Conservation (phyloP, 1,140 invertebrate species). For the Zaprionus davidi region DNA sequence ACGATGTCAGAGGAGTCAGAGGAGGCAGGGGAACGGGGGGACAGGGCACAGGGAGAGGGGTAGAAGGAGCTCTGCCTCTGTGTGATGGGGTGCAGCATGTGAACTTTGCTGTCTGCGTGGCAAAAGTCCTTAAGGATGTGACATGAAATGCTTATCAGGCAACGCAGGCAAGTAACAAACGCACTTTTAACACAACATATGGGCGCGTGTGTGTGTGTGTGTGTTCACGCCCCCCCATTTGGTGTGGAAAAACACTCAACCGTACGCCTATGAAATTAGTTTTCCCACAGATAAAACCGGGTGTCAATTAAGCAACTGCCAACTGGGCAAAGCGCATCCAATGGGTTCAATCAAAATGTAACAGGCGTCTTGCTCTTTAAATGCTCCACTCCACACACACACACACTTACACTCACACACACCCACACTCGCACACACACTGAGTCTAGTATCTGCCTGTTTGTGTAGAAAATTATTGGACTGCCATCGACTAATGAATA, state of each 20-base stretch:
- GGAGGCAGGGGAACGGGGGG: background rate
- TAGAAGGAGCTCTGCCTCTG: background rate
- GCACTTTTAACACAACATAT: constrained; percentile 44
- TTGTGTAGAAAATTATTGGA: constrained; percentile 66
- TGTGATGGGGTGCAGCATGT: constrained; percentile 43
- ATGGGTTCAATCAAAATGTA: constrained; percentile 77
- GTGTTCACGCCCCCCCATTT: constrained; percentile 2
- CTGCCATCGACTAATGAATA: constrained; percentile 69
- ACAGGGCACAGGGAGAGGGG: background rate
- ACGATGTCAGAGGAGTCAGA: constrained; percentile 40
- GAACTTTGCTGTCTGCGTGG: constrained; percentile 61
- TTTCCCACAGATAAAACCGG: constrained; percentile 79
- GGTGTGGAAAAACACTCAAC: constrained; percentile 18
- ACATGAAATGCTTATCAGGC: constrained; percentile 83
- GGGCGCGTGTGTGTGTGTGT: constrained; percentile 5
- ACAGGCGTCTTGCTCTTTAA: constrained; percentile 66
- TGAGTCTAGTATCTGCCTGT: constrained; percentile 28
- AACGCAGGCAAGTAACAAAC: constrained; percentile 43
- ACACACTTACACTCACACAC: background rate
- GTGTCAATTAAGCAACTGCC: constrained; percentile 70
- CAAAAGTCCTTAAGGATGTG: constrained; percentile 78
- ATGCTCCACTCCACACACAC: constrained; percentile 30
- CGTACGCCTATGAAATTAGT: constrained; percentile 74
- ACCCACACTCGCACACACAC: background rate
- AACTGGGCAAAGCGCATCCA: constrained; percentile 47